Base-by-base conservation (phyloP, 2,888 invertebrate species). In the Maniola hyperantus region DNA sequence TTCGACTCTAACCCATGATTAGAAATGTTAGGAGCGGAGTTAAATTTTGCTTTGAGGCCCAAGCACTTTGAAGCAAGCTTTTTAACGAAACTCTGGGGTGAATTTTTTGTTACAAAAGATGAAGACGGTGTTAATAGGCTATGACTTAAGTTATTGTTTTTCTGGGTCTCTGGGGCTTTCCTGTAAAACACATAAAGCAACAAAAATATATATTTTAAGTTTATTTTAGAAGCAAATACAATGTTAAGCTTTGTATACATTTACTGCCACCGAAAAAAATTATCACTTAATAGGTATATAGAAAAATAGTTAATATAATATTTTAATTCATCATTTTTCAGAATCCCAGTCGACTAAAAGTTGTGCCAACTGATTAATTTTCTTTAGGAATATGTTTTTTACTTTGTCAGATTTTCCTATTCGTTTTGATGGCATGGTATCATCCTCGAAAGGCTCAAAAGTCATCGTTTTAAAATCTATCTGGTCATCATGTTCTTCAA, bases 61-160 rank as follows among this genome's bases (percentile, higher is more conserved):
- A 92, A 89, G 89, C 89, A 91, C 82, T 91, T 92, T 44, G 92
- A 90, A 84, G 93, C 92, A 86, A 93, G 88, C 88, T 89, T 90
- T 88, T 90, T 88, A 68, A 91, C 92, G 81, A 92, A 91, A 86
- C 89, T 91, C 79, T 88, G 89, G 76, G 87, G 82, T 77, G 88
- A 84, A 77, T 76, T 84, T 81, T 91, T 91, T 76, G 86, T 91
- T 87, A 91, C 74, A 76, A 84, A 83, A 73, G 91, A 90, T 82
- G 90, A 85, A 77, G 91, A 87, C 82, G 89, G 85, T 79, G 84
- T 82, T 81, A 87, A 76, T 74, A 85, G 84, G 89, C 90, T 86
- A 79, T 88, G 82, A 80, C 81, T 84, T 81, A 80, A 81, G 83
- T 91, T 90, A 89, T 83, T 87, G 77, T 81, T 85, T 88, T 88